phyloP scores from a whole-genome alignment of 2,888 invertebrate species.

The Ernsta delagoae region DNA sequence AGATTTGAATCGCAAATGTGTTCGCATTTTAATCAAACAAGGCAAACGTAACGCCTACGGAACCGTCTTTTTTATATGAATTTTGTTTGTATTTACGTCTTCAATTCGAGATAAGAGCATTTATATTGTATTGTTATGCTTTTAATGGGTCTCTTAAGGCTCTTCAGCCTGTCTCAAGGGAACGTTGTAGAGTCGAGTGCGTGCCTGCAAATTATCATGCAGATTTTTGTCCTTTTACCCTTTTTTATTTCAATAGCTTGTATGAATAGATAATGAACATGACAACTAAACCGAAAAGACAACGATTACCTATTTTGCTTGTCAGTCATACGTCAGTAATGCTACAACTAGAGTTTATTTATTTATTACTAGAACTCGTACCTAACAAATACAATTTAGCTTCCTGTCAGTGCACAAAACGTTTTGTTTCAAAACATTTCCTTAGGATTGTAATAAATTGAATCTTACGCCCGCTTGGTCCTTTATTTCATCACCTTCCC shows the following conservation, averaged over 20 bases:
- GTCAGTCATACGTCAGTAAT: too few relatives aligned
- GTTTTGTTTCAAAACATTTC: slow-evolving; percentile 76
- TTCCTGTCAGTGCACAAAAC: slow-evolving; percentile 70
- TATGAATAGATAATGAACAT: too few relatives aligned
- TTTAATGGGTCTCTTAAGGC: slow-evolving; percentile 14
- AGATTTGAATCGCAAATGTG: slow-evolving; percentile 82
- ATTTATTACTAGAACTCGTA: too few relatives aligned
- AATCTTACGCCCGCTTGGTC: slow-evolving; percentile 77
- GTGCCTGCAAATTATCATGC: neutral
- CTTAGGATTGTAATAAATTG: slow-evolving; percentile 76
- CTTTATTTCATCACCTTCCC: slow-evolving; percentile 74
- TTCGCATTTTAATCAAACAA: slow-evolving; percentile 79
- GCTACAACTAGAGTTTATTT: too few relatives aligned
- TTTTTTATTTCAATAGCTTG: neutral
- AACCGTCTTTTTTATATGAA: slow-evolving; percentile 25
- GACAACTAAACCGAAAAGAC: too few relatives aligned
- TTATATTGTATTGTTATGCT: slow-evolving; percentile 26
- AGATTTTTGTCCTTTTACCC: neutral
- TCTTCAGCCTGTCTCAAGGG: neutral
- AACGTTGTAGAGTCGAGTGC: neutral
- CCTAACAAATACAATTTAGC: too few relatives aligned
- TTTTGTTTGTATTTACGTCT: slow-evolving; percentile 32
- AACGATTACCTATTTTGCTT: too few relatives aligned
- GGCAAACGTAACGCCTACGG: slow-evolving; percentile 41
- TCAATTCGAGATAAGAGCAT: slow-evolving; percentile 28